Evolutionary conservation across 2,888 invertebrate genomes (phyloP).

Genomic region (Ecliptopera silaceata): DNA sequence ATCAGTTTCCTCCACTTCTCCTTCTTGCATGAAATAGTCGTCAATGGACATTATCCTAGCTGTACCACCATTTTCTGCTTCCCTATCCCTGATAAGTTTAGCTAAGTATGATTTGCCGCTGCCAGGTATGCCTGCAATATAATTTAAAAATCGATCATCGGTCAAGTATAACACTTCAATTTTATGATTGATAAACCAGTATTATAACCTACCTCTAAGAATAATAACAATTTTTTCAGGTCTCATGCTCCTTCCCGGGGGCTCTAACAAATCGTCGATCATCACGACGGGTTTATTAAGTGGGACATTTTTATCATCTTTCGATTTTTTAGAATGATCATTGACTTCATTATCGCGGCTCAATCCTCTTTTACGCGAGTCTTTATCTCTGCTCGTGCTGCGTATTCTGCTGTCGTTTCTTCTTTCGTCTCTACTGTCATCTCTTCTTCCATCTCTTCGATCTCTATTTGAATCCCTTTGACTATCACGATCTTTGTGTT

Average conservation of each 20-base stretch:
- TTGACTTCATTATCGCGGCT: slow-evolving; percentile 61
- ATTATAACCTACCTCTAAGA: slow-evolving; percentile 84
- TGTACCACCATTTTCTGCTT: slow-evolving; percentile 93
- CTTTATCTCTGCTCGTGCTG: slow-evolving; percentile 64
- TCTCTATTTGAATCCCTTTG: slow-evolving; percentile 17
- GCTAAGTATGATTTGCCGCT: slow-evolving; percentile 97
- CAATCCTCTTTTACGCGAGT: slow-evolving; percentile 60
- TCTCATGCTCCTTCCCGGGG: slow-evolving; percentile 91
- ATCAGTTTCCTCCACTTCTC: slow-evolving; percentile 88
- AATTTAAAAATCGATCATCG: neutral
- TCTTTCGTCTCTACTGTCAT: slow-evolving; percentile 44
- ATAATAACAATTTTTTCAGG: slow-evolving; percentile 93
- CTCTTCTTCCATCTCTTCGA: slow-evolving; percentile 36
- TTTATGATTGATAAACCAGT: neutral
- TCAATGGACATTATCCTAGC: slow-evolving; percentile 96
- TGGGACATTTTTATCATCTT: slow-evolving; percentile 40
- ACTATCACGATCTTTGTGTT: slow-evolving; percentile 31
- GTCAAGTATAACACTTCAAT: neutral
- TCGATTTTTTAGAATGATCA: slow-evolving; percentile 53
- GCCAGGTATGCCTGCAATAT: slow-evolving; percentile 89
- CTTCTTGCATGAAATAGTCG: slow-evolving; percentile 97
- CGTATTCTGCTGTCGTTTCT: slow-evolving; percentile 48
- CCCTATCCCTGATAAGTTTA: slow-evolving; percentile 92
- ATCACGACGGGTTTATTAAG: slow-evolving; percentile 72
- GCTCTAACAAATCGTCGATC: slow-evolving; percentile 92